These are phyloP conservation scores for Protomyctophum bolini DNA, from an alignment of 2,113 vertebrate species.

Conservation along the genomic window DNA sequence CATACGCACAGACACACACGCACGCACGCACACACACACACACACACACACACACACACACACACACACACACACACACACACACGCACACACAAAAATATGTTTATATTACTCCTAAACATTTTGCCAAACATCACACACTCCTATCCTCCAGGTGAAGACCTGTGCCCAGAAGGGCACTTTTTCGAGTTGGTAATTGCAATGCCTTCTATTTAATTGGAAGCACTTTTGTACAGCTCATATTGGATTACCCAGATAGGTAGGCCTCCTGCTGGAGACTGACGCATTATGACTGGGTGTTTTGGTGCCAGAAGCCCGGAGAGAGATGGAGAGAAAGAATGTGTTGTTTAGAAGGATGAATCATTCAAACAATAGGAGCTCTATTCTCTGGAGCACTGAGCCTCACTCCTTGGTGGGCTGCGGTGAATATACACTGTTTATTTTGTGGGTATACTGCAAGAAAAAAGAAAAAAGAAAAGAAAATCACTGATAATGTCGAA, in stretches of 20 bases:
- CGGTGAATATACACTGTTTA: background rate
- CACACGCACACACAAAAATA: too few species aligned
- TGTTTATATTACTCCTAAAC: too few species aligned
- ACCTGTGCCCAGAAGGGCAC: too few species aligned
- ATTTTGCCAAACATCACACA: too few species aligned
- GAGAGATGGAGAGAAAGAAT: slow-evolving; percentile 34
- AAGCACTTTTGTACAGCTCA: slow-evolving; percentile 31
- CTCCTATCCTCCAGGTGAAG: too few species aligned
- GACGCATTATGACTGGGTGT: slow-evolving; percentile 45
- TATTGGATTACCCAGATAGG: slow-evolving; percentile 43
- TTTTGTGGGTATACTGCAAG: background rate
- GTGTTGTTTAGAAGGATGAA: slow-evolving; percentile 34
- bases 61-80: too few species aligned
- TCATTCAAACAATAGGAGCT: slow-evolving; percentile 28
- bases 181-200: too few species aligned
- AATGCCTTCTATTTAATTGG: too few species aligned
- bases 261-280: slow-evolving; percentile 39
- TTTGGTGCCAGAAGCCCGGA: slow-evolving; percentile 35
- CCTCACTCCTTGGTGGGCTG: background rate
- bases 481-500: background rate
- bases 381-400: slow-evolving; percentile 8
- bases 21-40: too few species aligned
- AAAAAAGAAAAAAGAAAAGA: background rate
- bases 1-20: too few species aligned
- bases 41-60: too few species aligned